phyloP scores from a whole-genome alignment of 2,797 vertebrate species.

The Nothura maculosa region DNA sequence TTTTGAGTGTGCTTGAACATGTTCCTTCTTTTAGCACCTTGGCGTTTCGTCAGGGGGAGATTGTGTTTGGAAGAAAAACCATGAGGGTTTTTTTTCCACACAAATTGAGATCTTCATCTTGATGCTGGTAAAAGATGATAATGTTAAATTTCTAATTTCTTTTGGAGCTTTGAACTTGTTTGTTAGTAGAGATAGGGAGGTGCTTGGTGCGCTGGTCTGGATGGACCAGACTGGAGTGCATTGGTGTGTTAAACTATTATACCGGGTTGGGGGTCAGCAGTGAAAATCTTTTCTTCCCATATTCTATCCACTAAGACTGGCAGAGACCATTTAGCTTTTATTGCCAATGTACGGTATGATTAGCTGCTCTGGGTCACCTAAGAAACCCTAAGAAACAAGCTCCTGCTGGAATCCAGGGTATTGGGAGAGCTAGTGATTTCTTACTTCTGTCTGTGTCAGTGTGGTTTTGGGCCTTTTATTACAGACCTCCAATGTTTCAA shows the following conservation, averaged over 20 bases:
- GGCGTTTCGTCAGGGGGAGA: not conserved
- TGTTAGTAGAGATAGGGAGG: not conserved
- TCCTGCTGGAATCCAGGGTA: rapidly evolving
- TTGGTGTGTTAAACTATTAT: not conserved
- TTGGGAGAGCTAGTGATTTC: not conserved
- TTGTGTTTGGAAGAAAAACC: not conserved
- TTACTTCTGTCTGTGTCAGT: not conserved
- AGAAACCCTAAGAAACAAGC: not conserved
- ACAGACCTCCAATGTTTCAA: rapidly evolving
- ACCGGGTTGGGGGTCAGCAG: not conserved
- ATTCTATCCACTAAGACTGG: not conserved
- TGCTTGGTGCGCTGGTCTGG: not conserved
- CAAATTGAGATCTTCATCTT: too few species aligned
- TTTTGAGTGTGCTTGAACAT: not conserved
- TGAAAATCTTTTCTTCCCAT: not conserved
- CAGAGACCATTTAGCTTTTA: not conserved
- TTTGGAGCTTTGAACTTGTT: not conserved
- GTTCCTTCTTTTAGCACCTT: not conserved
- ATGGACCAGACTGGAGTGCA: rapidly evolving
- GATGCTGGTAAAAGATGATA: not conserved
- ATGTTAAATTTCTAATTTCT: not conserved
- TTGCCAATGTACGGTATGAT: not conserved
- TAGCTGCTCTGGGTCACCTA: not conserved
- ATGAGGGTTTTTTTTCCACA: too few species aligned
- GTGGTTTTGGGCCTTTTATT: not conserved